These are phyloP conservation scores for Melanerpes aurifrons DNA, from an alignment of 2,113 vertebrate genomes.

Conservation along the genomic window DNA sequence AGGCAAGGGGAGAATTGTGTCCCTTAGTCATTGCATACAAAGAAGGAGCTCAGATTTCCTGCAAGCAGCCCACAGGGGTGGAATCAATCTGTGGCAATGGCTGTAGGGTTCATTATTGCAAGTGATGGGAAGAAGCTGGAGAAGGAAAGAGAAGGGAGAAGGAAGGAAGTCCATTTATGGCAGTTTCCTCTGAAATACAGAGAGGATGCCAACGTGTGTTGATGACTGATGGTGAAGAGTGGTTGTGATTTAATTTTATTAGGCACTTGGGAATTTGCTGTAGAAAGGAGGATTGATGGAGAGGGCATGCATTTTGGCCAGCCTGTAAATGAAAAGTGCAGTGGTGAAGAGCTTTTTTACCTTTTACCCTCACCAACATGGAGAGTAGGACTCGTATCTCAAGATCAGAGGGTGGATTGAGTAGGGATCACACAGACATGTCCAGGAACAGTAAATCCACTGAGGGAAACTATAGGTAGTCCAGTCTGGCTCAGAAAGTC, in stretches of 20 bases:
- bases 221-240: background rate
- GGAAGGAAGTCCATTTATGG: background rate
- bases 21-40: background rate
- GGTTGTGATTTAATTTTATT: slow-evolving; percentile 32
- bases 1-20: background rate
- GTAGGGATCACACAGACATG: background rate
- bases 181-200: background rate
- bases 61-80: background rate
- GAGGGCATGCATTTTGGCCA: background rate
- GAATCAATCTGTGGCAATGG: background rate
- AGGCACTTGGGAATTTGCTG: background rate
- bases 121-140: background rate
- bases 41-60: background rate
- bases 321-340: background rate
- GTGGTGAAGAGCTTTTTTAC: background rate
- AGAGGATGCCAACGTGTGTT: background rate
- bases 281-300: slow-evolving; percentile 37
- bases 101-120: background rate
- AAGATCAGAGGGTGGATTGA: background rate
- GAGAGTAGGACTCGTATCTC: background rate
- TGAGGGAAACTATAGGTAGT: background rate
- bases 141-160: background rate
- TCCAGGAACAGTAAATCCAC: background rate
- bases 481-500: background rate
- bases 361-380: background rate